Percentiles rank a stretch among this genome's conserved stretches.
Evolutionary conservation across 2,797 vertebrate species (phyloP).

Genomic region (Argentina silus): DNA sequence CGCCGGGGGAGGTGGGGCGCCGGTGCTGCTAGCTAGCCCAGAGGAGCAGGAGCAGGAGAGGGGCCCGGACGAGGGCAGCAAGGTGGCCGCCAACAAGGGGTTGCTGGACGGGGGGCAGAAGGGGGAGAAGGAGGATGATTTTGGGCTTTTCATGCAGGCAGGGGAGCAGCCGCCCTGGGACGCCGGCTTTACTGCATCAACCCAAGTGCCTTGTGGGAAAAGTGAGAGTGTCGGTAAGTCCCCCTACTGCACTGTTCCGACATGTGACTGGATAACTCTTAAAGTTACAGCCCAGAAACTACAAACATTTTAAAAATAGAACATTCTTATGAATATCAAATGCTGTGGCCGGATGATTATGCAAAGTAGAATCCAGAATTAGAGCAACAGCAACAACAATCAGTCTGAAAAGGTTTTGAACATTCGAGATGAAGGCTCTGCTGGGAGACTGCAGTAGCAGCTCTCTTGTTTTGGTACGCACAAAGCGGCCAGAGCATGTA

Average conservation of each 20-base stretch:
- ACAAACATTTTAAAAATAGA: background rate
- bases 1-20: constrained; percentile 2
- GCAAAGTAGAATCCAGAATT: background rate
- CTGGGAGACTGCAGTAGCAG: background rate
- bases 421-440: too few relatives aligned
- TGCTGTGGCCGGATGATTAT: too few relatives aligned
- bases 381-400: background rate
- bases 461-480: constrained; percentile 18
- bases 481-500: constrained; percentile 5
- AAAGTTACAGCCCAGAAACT: background rate
- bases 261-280: background rate
- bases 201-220: constrained; percentile 70
- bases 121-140: constrained; percentile 68
- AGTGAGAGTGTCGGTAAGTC: constrained; percentile 70
- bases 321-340: too few relatives aligned
- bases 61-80: constrained; percentile 47
- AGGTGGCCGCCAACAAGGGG: constrained; percentile 56
- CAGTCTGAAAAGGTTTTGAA: too few relatives aligned
- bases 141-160: constrained; percentile 80
- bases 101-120: constrained; percentile 38
- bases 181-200: constrained; percentile 55
- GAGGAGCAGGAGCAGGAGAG: constrained; percentile 46
- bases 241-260: background rate
- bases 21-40: background rate
- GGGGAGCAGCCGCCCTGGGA: constrained; percentile 67